Evolutionary conservation across 1,140 invertebrate species (phyloP).

Genomic region (Drosophila bocqueti): DNA sequence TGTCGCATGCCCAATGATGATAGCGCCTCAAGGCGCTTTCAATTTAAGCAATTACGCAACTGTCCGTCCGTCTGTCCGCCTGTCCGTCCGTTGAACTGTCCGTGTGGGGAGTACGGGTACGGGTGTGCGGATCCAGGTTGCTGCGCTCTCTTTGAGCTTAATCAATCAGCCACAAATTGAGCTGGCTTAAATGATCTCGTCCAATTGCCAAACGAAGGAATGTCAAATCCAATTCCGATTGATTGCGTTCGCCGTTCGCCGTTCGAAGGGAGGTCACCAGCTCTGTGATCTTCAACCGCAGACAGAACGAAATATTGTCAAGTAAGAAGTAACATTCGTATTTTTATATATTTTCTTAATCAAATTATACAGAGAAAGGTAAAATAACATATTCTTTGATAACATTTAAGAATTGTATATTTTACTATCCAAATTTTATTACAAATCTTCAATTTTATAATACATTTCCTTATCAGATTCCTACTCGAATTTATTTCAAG

Average conservation of each 20-base stretch:
- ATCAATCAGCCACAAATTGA: constrained; percentile 63
- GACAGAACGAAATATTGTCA: neutral
- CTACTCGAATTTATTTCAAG: neutral
- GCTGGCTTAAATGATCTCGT: constrained; percentile 66
- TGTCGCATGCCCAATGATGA: constrained; percentile 74
- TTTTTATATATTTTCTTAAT: neutral
- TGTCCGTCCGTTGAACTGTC: constrained; percentile 24
- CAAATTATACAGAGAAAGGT: neutral
- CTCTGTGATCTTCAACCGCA: constrained; percentile 17
- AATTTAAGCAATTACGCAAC: constrained; percentile 79
- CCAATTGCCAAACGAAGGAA: constrained; percentile 64
- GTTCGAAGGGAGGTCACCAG: constrained; percentile 36
- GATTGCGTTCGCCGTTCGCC: constrained; percentile 37
- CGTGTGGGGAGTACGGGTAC: neutral
- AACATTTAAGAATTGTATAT: neutral
- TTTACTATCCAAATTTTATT: neutral
- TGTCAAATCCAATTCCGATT: constrained; percentile 75
- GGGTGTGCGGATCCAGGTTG: constrained; percentile 31
- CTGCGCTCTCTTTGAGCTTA: constrained; percentile 54
- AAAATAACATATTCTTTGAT: neutral
- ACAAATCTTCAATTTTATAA: no score
- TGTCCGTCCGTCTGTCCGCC: constrained; percentile 11
- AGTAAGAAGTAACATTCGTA: neutral
- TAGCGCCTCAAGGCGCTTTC: constrained; percentile 80
- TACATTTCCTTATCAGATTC: neutral